These are phyloP conservation scores for Allacma fusca DNA, from an alignment of 2,888 invertebrate species.

Conservation along the genomic window DNA sequence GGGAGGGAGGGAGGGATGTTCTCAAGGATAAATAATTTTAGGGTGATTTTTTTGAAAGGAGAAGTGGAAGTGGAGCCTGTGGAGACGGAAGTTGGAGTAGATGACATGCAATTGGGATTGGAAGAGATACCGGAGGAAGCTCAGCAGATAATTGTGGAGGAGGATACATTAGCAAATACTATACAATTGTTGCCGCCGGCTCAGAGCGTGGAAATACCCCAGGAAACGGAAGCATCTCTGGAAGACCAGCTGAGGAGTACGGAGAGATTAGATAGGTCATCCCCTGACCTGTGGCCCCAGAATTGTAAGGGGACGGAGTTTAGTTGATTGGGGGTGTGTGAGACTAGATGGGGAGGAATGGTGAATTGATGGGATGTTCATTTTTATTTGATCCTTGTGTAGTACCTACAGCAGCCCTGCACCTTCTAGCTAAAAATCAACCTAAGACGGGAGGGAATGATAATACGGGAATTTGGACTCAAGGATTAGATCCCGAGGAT, in stretches of 20 bases:
- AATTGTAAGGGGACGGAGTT: conserved; percentile 76
- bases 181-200: conserved; percentile 44
- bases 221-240: conserved; percentile 56
- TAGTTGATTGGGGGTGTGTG: background rate
- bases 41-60: background rate
- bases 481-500: conserved; percentile 76
- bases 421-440: conserved; percentile 57
- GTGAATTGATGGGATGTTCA: too few relatives aligned
- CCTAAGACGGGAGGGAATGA: conserved; percentile 65
- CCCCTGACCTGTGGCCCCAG: conserved; percentile 96
- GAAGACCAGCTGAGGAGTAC: conserved; percentile 84
- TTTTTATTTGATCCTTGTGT: too few relatives aligned
- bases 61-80: conserved; percentile 38
- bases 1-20: background rate
- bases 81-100: conserved; percentile 45
- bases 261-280: conserved; percentile 92
- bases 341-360: background rate
- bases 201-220: conserved; percentile 44
- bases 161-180: conserved; percentile 39
- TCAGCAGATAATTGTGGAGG: conserved; percentile 48
- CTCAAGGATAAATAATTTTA: background rate
- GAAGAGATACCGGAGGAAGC: conserved; percentile 48
- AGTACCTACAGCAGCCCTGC: conserved; percentile 67
- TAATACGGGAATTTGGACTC: conserved; percentile 72
- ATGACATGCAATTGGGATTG: conserved; percentile 37